Evolutionary conservation across 2,888 invertebrate species (phyloP).

Genomic region (Baccha elongata): DNA sequence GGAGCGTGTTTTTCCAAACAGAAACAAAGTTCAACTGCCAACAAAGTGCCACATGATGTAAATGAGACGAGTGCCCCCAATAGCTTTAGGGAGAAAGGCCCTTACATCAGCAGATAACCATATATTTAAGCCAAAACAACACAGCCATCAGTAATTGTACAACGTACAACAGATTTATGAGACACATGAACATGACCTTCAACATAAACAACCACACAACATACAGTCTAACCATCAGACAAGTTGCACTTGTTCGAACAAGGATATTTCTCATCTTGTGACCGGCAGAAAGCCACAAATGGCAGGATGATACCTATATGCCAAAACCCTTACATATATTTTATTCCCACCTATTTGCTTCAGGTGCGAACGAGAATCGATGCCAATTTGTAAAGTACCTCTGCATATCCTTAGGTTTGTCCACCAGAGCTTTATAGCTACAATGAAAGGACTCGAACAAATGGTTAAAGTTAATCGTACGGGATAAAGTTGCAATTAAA

Average conservation of each 20-base stretch:
- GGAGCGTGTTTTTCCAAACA: too few species aligned
- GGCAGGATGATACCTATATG: slow-evolving; percentile 23
- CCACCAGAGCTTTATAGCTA: not conserved
- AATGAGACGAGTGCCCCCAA: slow-evolving; percentile 43
- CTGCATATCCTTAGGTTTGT: slow-evolving; percentile 4
- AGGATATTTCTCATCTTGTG: slow-evolving; percentile 57
- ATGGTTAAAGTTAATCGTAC: slow-evolving; percentile 62
- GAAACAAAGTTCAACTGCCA: too few species aligned
- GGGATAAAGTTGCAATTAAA: slow-evolving; percentile 68
- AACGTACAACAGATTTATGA: slow-evolving; percentile 54
- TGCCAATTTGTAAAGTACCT: slow-evolving; percentile 54
- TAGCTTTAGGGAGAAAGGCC: not conserved
- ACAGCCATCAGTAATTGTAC: not conserved
- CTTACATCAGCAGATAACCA: slow-evolving; percentile 13
- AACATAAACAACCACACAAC: slow-evolving; percentile 46
- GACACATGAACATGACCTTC: slow-evolving; percentile 70
- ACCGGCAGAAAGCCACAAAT: slow-evolving; percentile 58
- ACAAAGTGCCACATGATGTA: slow-evolving; percentile 41
- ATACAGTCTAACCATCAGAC: slow-evolving; percentile 29
- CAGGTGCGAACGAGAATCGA: slow-evolving; percentile 59
- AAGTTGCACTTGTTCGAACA: slow-evolving; percentile 56
- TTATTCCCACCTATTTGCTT: not conserved
- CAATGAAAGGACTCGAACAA: slow-evolving; percentile 24
- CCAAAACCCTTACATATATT: not conserved
- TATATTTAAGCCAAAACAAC: slow-evolving; percentile 25